Evolutionary conservation across 2,113 vertebrate species (phyloP), one percentile per base, ranked within the genome.

Genomic region (Chamaetylas fuelleborni): DNA sequence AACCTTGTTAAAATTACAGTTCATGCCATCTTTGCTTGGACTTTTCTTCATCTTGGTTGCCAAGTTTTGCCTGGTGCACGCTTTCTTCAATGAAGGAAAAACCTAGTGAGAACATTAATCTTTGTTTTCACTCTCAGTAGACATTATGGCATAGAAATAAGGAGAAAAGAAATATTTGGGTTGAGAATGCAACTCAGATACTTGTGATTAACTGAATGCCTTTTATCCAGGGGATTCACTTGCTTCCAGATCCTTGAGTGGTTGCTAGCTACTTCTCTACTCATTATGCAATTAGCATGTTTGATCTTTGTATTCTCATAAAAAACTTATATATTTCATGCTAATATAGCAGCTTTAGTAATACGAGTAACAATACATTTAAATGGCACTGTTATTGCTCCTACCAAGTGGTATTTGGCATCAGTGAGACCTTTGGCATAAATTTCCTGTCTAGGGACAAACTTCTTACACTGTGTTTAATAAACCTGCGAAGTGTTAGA

Each of bases 391-490:
- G 51, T 67, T 90, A 56, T 29, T 92, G 47, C 33, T 33, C 53
- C 23, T 84, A 64, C 48, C 43, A n/a, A 71, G 22, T 43, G 65
- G 43, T 64, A n/a, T 33, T 90, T 81, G 90, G 76, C 64, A 40
- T 73, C 84, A 58, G 2, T 58, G 48, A 81, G 81, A 76, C 78
- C 66, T 91, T 91, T 88, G 81, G 85, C 81, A 92, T 45, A 66
- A 43, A 82, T 91, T 54, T 94, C 66, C 74, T 86, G 51, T 66
- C 72, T 34, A 18, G 57, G 64, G 28, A 77, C 74, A 92, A 83
- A 90, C 86, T 95, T 80, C 71, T 89, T 89, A 50, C 69, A 51
- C 58, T 42, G 54, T 90, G 47, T 96, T 93, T 90, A 86, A 85
- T 94, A 90, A 91, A 85, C 58, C 67, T 54, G 57, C 11, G 1